Conservation (phyloP, 2,888 invertebrate genomes). For the Anaspis maculata region DNA sequence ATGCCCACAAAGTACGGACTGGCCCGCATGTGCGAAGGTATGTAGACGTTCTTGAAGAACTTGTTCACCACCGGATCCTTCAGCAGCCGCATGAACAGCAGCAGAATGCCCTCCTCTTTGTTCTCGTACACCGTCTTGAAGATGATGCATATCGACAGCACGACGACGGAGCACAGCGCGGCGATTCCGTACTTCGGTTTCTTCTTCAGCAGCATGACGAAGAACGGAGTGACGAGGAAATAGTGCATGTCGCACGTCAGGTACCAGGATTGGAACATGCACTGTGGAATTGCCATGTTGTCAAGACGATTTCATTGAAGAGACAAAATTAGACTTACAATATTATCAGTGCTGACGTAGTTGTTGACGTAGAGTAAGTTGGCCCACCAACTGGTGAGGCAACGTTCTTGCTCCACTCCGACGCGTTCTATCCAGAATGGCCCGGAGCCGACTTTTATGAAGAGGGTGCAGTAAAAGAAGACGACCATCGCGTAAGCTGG, state of each 20-base stretch:
- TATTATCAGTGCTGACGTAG: slow-evolving; percentile 53
- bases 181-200: slow-evolving; percentile 24
- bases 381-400: slow-evolving; percentile 60
- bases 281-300: too few relatives aligned
- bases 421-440: slow-evolving; percentile 62
- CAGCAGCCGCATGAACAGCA: slow-evolving; percentile 31
- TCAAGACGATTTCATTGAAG: too few relatives aligned
- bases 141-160: slow-evolving; percentile 24
- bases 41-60: slow-evolving; percentile 30
- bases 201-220: slow-evolving; percentile 27
- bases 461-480: slow-evolving; percentile 63
- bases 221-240: slow-evolving; percentile 26
- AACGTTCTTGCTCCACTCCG: slow-evolving; percentile 44
- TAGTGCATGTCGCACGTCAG: slow-evolving; percentile 33
- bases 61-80: slow-evolving; percentile 27
- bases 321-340: too few relatives aligned
- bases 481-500: slow-evolving; percentile 64
- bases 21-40: slow-evolving; percentile 32
- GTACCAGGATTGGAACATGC: slow-evolving; percentile 51
- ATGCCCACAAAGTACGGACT: slow-evolving; percentile 33
- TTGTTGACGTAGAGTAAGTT: slow-evolving; percentile 65
- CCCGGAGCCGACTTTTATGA: slow-evolving; percentile 59
- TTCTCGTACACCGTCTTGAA: slow-evolving; percentile 27
- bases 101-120: slow-evolving; percentile 28
- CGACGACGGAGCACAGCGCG: slow-evolving; percentile 16